Conservation (phyloP, 2,797 vertebrate genomes). For the Pseudocheirus occidentalis region DNA sequence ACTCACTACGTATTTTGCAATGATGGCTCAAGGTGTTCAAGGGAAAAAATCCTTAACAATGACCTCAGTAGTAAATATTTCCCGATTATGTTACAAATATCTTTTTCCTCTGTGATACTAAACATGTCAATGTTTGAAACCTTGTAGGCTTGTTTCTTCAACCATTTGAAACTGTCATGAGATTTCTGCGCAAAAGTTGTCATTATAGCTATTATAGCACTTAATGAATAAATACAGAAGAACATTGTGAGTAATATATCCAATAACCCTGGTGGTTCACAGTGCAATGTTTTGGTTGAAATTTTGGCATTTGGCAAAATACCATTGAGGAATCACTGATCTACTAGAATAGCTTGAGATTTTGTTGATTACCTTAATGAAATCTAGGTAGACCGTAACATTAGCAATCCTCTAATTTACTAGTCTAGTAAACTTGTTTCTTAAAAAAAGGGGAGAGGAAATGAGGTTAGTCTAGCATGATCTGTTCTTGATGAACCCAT, state of each 20-base stretch:
- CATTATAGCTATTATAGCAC: neutral
- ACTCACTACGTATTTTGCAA: neutral
- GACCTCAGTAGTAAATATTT: neutral
- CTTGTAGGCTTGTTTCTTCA: neutral
- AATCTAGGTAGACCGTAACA: neutral
- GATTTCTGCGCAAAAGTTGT: neutral
- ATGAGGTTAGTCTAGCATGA: neutral
- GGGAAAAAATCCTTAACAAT: neutral
- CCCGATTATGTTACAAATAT: neutral
- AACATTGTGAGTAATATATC: neutral
- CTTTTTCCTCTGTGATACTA: neutral
- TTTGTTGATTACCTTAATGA: neutral
- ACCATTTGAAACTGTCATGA: neutral
- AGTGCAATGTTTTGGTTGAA: neutral
- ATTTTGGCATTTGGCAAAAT: neutral
- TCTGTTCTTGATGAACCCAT: neutral
- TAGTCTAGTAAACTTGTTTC: neutral
- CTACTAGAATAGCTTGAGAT: neutral
- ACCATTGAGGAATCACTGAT: neutral
- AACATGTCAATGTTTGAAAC: neutral
- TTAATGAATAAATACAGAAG: neutral
- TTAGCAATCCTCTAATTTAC: neutral
- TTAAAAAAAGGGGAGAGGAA: neutral
- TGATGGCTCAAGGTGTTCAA: neutral
- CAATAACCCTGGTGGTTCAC: neutral